phyloP scores from a whole-genome alignment of 2,797 vertebrate genomes.

The Enteromius treurensis region DNA sequence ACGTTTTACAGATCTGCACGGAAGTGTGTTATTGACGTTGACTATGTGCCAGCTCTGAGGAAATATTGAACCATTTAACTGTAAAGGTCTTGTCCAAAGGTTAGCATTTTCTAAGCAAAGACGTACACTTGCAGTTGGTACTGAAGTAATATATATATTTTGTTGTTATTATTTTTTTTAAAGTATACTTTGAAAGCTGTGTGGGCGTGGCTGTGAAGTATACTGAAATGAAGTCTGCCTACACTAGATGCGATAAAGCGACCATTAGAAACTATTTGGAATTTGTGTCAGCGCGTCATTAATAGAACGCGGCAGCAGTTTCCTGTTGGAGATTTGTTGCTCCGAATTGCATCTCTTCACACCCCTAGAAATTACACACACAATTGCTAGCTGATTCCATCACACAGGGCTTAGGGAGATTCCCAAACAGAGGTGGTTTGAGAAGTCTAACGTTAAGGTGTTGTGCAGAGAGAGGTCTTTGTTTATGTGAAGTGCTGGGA shows the following conservation, averaged over 20 bases:
- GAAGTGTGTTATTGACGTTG: not conserved
- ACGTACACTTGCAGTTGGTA: not conserved
- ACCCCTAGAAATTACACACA: constrained; percentile 13
- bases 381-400: constrained; percentile 4
- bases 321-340: no score
- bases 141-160: not conserved
- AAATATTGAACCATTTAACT: not conserved
- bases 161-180: not conserved
- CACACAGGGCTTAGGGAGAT: not conserved
- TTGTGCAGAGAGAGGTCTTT: constrained; percentile 18
- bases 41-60: not conserved
- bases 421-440: constrained; percentile 3
- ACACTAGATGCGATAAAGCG: no score
- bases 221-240: no score
- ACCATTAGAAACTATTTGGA: no score
- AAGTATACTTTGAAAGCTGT: no score
- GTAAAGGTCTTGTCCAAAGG: not conserved
- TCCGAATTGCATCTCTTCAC: no score
- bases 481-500: not conserved
- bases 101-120: not conserved
- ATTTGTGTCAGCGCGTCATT: no score
- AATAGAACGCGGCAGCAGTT: no score
- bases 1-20: not conserved
- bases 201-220: no score
- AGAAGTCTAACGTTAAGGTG: constrained; percentile 6